Evolutionary conservation across 2,797 vertebrate genomes (phyloP), one percentile per base, ranked within the genome.

Genomic region (Myotis vivesi): DNA sequence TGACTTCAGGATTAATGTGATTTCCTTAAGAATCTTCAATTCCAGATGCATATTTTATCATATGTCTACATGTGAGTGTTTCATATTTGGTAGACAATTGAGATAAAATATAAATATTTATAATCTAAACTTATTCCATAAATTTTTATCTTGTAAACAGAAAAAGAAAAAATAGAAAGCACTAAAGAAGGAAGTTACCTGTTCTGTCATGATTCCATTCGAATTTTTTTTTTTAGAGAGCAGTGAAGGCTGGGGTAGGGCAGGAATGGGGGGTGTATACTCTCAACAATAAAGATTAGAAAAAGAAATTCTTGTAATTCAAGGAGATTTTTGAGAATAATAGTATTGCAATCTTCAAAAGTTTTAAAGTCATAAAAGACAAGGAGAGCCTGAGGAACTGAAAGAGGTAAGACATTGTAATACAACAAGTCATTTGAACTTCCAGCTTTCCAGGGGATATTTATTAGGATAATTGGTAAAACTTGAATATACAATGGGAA

Each of bases 21-120:
- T 46, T 86, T 82, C 57, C 41, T 73, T 73, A 76, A 57, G 36
- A 66, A 22, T 79, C 15, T 71, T 93, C 22, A 46, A 16, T 22
- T 80, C 33, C 16, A 79, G 84, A 71, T 28, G 59, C 1, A 2
- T 28, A 30, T 38, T 69, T 49, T 84, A 80, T 77, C 13, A 15
- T 19, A 28, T 5, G 44, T 22, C 38, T 62, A 13, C 17, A 5
- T 71, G 30, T 76, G 76, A 82, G 23, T 80, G 28, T 30, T 87
- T 80, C 17, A 15, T 16, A 16, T 72, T 55, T 93, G 4, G 16
- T 49, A 80, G 41, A 49, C 9, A 80, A 71, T 41, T 59, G 12
- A 83, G 15, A 33, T 86, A 36, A 92, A 89, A 80, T 53, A 38
- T 19, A 92, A 89, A 80, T 53, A 38, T 19, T 93, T 80, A 75